These are phyloP conservation scores for Pectinophora gossypiella DNA, from an alignment of 1,140 invertebrate genomes.

Conservation along the genomic window DNA sequence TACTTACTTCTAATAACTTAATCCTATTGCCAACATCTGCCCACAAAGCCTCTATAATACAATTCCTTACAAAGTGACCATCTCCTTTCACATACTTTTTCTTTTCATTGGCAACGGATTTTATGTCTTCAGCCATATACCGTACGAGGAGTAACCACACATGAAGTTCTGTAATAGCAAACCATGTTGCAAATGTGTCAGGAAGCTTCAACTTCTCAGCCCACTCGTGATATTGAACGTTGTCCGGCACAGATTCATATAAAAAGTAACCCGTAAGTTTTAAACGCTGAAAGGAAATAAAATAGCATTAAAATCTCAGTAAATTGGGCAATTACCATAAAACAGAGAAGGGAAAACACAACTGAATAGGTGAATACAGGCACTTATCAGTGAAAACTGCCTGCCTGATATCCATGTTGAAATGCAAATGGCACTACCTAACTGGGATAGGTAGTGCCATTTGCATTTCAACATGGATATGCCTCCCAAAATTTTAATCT, in stretches of 20 bases:
- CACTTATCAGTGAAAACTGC: too few species aligned
- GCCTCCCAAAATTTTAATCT: too few species aligned
- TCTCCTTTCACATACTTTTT: conserved; percentile 73
- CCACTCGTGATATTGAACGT: conserved; percentile 77
- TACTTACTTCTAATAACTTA: conserved; percentile 82
- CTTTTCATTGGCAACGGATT: conserved; percentile 44
- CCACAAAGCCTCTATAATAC: conserved; percentile 87
- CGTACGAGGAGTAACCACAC: conserved; percentile 88
- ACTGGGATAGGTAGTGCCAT: too few species aligned
- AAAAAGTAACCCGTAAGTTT: conserved; percentile 77
- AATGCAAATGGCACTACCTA: too few species aligned
- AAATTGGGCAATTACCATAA: too few species aligned
- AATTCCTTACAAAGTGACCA: conserved; percentile 83
- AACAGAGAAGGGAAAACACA: too few species aligned
- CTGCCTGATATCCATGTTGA: too few species aligned
- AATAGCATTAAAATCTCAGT: neutral
- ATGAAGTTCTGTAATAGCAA: conserved; percentile 88
- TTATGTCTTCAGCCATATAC: conserved; percentile 83
- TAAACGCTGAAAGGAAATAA: conserved; percentile 71
- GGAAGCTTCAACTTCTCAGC: conserved; percentile 81
- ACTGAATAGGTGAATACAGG: too few species aligned
- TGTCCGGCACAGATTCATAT: conserved; percentile 80
- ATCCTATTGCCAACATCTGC: conserved; percentile 83
- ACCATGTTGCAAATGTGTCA: conserved; percentile 91
- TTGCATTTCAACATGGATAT: too few species aligned